Conservation (phyloP, 2,888 invertebrate genomes). For the Drosophila antonietae region DNA sequence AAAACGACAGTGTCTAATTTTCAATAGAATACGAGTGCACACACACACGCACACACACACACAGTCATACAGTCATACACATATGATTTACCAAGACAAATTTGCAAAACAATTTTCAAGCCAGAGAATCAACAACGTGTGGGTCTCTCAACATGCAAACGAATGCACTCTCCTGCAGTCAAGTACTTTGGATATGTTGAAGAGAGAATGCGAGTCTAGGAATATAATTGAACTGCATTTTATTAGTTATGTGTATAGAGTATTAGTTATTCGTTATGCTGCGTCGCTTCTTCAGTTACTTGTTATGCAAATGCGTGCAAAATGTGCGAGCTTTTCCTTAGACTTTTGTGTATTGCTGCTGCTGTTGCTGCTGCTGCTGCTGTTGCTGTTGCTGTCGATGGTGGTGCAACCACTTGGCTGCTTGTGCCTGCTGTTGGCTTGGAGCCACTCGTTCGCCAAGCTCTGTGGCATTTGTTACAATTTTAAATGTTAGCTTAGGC, state of each 20-base stretch:
- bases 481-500: conserved; percentile 78
- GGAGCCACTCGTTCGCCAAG: conserved; percentile 73
- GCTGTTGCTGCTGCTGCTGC: conserved; percentile 42
- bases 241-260: conserved; percentile 28
- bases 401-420: conserved; percentile 42
- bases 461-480: conserved; percentile 80
- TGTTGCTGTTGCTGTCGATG: background rate
- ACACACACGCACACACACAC: background rate
- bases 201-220: background rate
- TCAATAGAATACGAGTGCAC: conserved; percentile 68
- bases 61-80: background rate
- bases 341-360: conserved; percentile 15
- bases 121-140: conserved; percentile 30
- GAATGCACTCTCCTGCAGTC: background rate
- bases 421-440: conserved; percentile 55
- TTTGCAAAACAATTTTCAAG: conserved; percentile 45
- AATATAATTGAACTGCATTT: background rate
- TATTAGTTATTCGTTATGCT: conserved; percentile 35
- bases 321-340: conserved; percentile 74
- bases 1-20: conserved; percentile 54
- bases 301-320: conserved; percentile 79
- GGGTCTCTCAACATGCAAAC: conserved; percentile 32
- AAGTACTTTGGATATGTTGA: background rate
- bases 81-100: conserved; percentile 64
- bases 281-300: conserved; percentile 39